Conservation (phyloP, 2,797 vertebrate genomes). For the Momotus momota region DNA sequence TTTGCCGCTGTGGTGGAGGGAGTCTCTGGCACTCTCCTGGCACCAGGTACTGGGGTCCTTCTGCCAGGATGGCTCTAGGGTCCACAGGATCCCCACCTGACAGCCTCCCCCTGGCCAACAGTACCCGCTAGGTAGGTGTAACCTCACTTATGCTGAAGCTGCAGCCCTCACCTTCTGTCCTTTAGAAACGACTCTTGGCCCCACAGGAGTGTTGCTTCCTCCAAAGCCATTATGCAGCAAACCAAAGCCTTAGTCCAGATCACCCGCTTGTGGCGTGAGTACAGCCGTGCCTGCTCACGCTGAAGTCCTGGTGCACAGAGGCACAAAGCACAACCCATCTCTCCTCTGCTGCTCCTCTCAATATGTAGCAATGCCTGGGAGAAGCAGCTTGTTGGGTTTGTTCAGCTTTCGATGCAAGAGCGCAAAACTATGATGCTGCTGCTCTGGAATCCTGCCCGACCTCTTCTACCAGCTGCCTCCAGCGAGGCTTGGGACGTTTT, state of each 20-base stretch:
- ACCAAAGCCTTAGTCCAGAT: background rate
- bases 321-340: background rate
- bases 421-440: background rate
- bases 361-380: background rate
- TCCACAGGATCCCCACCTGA: background rate
- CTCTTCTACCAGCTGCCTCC: slow-evolving; percentile 29
- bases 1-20: background rate
- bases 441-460: slow-evolving; percentile 45
- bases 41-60: background rate
- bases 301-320: background rate
- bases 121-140: background rate
- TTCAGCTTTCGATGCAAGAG: background rate
- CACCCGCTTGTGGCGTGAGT: background rate
- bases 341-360: background rate
- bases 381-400: background rate
- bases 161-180: background rate
- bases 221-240: background rate
- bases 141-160: background rate
- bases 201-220: background rate
- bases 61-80: background rate
- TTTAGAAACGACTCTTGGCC: background rate
- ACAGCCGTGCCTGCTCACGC: rapidly evolving
- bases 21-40: background rate
- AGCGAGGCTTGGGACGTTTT: background rate
- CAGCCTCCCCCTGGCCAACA: background rate